These are phyloP conservation scores for Tringa solitaria DNA, from an alignment of 2,113 vertebrate genomes.

Conservation along the genomic window DNA sequence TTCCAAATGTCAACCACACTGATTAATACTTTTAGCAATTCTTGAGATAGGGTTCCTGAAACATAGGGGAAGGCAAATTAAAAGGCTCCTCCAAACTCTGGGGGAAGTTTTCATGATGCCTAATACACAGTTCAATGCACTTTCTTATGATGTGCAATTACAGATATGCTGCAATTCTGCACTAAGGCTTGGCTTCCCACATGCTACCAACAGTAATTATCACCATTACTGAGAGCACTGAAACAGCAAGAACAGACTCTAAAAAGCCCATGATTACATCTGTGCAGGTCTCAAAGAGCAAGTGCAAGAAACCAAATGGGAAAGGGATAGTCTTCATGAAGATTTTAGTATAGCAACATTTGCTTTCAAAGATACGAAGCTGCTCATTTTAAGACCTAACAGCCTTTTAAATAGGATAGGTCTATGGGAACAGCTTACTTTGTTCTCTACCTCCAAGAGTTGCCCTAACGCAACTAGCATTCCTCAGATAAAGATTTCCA, in stretches of 20 bases:
- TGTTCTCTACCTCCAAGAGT: not conserved
- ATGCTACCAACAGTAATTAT: not conserved
- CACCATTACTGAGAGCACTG: not conserved
- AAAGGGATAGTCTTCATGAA: not conserved
- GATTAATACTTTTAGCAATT: not conserved
- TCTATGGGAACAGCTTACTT: not conserved
- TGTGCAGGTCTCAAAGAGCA: not conserved
- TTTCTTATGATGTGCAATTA: not conserved
- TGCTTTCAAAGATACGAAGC: not conserved
- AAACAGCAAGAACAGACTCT: not conserved
- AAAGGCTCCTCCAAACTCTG: not conserved
- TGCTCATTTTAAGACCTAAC: not conserved
- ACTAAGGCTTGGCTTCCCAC: not conserved
- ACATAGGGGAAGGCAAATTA: not conserved
- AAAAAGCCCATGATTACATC: not conserved
- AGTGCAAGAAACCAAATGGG: not conserved
- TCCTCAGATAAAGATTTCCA: not conserved
- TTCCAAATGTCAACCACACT: not conserved
- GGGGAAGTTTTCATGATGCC: not conserved
- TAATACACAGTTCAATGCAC: not conserved
- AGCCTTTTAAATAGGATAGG: not conserved
- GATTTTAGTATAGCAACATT: not conserved
- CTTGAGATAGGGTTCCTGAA: not conserved
- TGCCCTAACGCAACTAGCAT: not conserved
- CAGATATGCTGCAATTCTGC: not conserved